Evolutionary conservation across 2,888 invertebrate species (phyloP), one percentile per base, ranked within the genome.

Genomic region (Caenorhabditis sulstoni): DNA sequence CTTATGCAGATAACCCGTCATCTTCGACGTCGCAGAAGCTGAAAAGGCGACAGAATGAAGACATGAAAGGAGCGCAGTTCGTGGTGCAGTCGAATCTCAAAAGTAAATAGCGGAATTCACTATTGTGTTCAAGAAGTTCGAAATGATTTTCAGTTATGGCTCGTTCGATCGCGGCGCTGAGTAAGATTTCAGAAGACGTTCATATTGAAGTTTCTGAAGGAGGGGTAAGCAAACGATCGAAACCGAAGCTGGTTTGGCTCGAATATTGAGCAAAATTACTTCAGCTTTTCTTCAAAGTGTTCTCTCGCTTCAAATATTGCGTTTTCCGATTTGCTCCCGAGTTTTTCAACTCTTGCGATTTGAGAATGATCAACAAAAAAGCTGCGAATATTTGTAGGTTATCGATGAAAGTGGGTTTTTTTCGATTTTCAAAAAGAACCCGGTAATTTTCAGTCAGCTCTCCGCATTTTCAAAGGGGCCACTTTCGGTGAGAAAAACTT

Each of bases 21-120:
- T 67, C 67, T 1, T 75, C 67, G n/a, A 49, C 62, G 7, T 44
- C 73, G 1, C 53, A 41, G 4, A 18, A 53, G 9, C 29, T 37
- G 16, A 50, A 39, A 41, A 39, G 35, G 3, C 49, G 37, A 12
- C 53, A 75, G 23, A 12, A 61, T 70, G 71, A 53, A 44, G 79
- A 79, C 23, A 62, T 79, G 62, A 79, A 79, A 68, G 79, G 79
- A 49, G 79, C 79, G 18, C 73, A 67, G 47, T 79, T 79, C 37
- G 22, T 67, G 5, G 64, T 79, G 7, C 73, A 79, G 39, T 73
- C 73, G 8, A 79, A 79, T 64, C 23, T 79, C 22, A 79, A 68
- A 64, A 79, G 79, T 79, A 44, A n/a, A 37, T 18, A 16, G n/a
- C 8, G 29, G 11, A 16, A n/a, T n/a, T 23, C 18, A 55, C 14